Conservation (phyloP, 2,888 invertebrate species). For the Spodoptera exigua region DNA sequence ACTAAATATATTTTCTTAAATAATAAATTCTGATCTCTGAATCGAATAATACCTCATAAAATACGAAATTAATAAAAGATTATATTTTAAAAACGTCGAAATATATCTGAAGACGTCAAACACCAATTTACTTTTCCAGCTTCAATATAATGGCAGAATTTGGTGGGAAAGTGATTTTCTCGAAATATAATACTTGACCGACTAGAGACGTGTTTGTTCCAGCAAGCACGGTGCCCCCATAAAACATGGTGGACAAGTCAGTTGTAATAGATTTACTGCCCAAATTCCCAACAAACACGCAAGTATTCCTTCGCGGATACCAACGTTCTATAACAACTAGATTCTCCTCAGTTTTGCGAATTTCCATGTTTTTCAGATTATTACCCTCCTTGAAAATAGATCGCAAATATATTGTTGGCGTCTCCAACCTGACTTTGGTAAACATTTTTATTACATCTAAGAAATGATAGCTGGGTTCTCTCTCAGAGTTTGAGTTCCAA, state of each 20-base stretch:
- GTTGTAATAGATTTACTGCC: constrained; percentile 89
- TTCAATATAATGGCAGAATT: constrained; percentile 83
- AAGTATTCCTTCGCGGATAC: constrained; percentile 94
- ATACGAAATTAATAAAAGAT: too few species aligned
- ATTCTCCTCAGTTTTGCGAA: constrained; percentile 91
- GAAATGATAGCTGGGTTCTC: constrained; percentile 85
- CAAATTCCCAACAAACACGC: constrained; percentile 93
- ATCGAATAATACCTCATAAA: too few species aligned
- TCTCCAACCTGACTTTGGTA: constrained; percentile 89
- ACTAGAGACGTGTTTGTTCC: constrained; percentile 78
- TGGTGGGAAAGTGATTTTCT: constrained; percentile 80
- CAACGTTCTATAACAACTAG: constrained; percentile 93
- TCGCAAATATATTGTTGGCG: constrained; percentile 93
- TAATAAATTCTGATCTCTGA: too few species aligned
- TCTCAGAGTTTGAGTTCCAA: constrained; percentile 90
- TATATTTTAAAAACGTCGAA: too few species aligned
- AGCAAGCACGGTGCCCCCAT: constrained; percentile 90
- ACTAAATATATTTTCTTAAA: too few species aligned
- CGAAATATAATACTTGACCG: constrained; percentile 81
- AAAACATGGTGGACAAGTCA: constrained; percentile 93
- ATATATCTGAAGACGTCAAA: too few species aligned
- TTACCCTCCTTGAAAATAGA: constrained; percentile 91
- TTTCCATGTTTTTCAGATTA: constrained; percentile 91
- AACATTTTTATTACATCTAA: constrained; percentile 89
- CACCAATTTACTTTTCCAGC: constrained; percentile 74